These are phyloP conservation scores for Lamprologus sp. DNA, from an alignment of 2,113 vertebrate species.

Conservation along the genomic window DNA sequence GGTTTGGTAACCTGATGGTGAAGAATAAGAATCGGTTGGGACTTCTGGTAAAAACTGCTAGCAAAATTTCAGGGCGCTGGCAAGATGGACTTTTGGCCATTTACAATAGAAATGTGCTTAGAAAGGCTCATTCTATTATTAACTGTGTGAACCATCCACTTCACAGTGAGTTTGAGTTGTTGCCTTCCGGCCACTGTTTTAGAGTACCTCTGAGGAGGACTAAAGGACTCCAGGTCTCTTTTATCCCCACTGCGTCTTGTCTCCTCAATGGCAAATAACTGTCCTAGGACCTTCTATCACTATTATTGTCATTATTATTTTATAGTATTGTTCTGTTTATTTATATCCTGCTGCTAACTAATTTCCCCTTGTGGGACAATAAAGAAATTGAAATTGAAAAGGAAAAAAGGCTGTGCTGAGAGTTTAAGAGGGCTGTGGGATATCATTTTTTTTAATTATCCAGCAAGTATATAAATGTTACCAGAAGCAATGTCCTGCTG, in stretches of 20 bases:
- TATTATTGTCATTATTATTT: too few relatives aligned
- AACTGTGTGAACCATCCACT: fast-evolving
- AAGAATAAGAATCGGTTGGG: too few relatives aligned
- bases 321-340: too few relatives aligned
- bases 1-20: fast-evolving
- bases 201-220: fast-evolving
- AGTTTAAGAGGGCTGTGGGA: background rate
- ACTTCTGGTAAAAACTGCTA: too few relatives aligned
- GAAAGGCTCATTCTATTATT: fast-evolving
- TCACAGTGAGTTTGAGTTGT: too few relatives aligned
- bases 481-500: background rate
- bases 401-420: background rate
- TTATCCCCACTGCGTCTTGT: fast-evolving
- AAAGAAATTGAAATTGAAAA: background rate
- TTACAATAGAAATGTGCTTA: too few relatives aligned
- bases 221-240: too few relatives aligned
- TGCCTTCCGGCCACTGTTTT: fast-evolving
- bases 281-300: fast-evolving
- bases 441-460: background rate
- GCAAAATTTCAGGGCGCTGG: too few relatives aligned
- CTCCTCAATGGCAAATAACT: too few relatives aligned
- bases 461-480: background rate
- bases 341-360: too few relatives aligned
- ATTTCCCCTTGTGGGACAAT: too few relatives aligned
- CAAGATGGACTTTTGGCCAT: too few relatives aligned